Evolutionary conservation across 2,888 invertebrate genomes (phyloP).

Genomic region (Lepidochrysops patricia): DNA sequence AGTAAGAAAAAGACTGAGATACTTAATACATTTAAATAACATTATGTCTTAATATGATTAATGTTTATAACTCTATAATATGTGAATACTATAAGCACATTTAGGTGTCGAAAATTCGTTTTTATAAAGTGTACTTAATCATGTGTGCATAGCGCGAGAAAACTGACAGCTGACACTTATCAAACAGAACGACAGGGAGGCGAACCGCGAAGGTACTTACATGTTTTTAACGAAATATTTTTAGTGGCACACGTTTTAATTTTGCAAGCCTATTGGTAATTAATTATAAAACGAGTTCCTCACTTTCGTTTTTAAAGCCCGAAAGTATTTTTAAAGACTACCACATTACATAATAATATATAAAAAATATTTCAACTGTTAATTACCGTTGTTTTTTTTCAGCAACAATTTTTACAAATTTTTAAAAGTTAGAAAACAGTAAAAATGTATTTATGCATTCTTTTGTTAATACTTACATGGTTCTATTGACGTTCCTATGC

Average conservation of each 20-base stretch:
- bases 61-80: too few species aligned
- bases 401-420: too few species aligned
- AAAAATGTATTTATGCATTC: too few species aligned
- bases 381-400: too few species aligned
- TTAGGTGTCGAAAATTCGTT: constrained; percentile 18
- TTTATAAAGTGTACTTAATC: constrained; percentile 22
- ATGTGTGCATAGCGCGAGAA: constrained; percentile 37
- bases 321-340: neutral
- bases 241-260: constrained; percentile 3
- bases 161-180: constrained; percentile 53
- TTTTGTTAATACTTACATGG: too few species aligned
- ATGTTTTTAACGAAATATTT: neutral
- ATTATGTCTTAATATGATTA: too few species aligned
- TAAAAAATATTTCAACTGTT: too few species aligned
- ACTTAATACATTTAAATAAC: neutral
- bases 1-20: too few species aligned
- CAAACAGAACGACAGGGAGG: constrained; percentile 33
- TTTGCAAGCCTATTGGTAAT: constrained; percentile 2
- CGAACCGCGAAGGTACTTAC: neutral
- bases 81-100: constrained; percentile 15
- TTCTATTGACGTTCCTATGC: neutral
- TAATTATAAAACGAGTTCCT: neutral
- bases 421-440: too few species aligned
- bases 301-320: neutral
- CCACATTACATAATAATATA: neutral